phyloP scores from a whole-genome alignment of 2,888 invertebrate genomes.

The Nesidiocoris tenuis region DNA sequence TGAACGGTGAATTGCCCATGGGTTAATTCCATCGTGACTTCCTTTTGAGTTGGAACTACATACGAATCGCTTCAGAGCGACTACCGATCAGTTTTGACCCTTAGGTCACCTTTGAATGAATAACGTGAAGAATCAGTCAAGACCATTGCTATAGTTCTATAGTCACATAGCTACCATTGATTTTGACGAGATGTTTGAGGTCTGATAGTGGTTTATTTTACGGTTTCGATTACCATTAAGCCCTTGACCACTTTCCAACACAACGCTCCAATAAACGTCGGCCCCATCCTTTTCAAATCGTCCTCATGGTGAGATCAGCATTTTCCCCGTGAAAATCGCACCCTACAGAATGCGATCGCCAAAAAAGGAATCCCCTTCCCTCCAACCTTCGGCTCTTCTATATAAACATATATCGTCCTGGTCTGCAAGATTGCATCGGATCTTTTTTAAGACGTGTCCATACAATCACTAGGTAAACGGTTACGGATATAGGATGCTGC shows the following conservation, averaged over 20 bases:
- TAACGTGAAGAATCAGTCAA: too few species aligned
- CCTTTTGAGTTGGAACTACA: too few species aligned
- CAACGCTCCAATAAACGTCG: too few species aligned
- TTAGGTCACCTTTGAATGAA: too few species aligned
- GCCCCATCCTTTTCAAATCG: neutral
- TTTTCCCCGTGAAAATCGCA: conserved; percentile 28
- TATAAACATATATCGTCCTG: conserved; percentile 3
- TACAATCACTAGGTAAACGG: conserved; percentile 4
- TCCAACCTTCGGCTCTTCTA: neutral
- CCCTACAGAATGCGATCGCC: conserved; percentile 30
- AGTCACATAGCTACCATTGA: too few species aligned
- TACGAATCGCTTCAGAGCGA: too few species aligned
- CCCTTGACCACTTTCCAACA: too few species aligned
- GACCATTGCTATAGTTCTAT: too few species aligned
- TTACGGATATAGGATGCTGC: neutral
- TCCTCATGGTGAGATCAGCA: conserved; percentile 15
- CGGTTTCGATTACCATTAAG: too few species aligned
- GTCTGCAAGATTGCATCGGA: conserved; percentile 22
- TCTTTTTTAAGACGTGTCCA: conserved; percentile 29
- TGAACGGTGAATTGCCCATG: neutral
- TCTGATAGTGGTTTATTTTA: too few species aligned
- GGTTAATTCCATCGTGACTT: neutral
- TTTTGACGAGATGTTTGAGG: too few species aligned
- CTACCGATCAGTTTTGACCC: too few species aligned
- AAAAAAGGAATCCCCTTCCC: conserved; percentile 11